phyloP scores from a whole-genome alignment of 2,113 vertebrate genomes.

The Apteryx owenii region DNA sequence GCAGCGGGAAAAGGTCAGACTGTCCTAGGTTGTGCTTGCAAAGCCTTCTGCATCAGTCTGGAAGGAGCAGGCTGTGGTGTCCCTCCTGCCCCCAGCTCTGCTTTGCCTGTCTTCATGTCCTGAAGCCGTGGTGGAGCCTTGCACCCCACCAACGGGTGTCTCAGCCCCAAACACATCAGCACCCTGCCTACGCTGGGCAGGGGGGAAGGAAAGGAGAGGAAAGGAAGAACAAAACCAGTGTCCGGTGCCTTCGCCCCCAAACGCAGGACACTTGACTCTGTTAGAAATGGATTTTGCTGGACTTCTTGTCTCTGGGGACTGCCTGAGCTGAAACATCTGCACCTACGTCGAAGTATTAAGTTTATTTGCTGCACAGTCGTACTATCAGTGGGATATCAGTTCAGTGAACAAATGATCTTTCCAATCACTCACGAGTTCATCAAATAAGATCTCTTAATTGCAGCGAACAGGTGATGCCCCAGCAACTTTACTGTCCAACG shows the following conservation, averaged over 20 bases:
- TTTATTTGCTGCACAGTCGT: neutral
- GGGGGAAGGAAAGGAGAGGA: neutral
- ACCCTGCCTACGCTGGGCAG: too few relatives aligned
- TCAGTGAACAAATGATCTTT: neutral
- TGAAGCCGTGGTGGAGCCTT: neutral
- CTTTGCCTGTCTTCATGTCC: neutral
- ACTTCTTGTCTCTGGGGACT: neutral
- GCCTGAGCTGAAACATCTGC: neutral
- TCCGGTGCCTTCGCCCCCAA: neutral
- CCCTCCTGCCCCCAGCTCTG: neutral
- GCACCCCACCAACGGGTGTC: neutral
- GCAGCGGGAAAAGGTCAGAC: constrained; percentile 38
- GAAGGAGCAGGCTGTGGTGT: neutral
- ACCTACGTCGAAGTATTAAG: neutral
- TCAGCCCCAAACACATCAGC: neutral
- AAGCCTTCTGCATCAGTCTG: neutral
- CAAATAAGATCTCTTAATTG: neutral
- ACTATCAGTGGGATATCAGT: too few relatives aligned
- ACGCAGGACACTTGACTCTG: fast-evolving
- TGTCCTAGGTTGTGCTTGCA: neutral
- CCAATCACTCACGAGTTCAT: neutral
- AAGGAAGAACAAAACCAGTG: neutral
- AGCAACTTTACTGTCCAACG: fast-evolving
- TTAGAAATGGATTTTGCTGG: neutral
- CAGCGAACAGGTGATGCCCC: neutral